Conservation (phyloP, 2,113 vertebrate genomes). For the Lophura nycthemera region DNA sequence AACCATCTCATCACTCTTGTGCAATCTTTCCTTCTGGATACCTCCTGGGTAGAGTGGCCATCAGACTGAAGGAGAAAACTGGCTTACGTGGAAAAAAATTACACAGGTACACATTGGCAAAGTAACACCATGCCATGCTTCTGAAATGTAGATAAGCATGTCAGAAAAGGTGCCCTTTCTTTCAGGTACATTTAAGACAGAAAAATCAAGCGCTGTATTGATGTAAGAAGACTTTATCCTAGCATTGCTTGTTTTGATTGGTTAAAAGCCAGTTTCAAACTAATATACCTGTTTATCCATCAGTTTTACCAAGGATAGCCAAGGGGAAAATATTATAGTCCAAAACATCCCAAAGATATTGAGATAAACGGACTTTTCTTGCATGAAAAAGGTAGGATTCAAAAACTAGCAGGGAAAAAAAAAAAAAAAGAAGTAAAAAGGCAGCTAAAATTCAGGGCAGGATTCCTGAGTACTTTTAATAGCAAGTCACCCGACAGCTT, state of each 20-base stretch:
- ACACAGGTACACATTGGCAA: neutral
- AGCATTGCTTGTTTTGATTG: neutral
- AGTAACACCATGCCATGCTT: fast-evolving
- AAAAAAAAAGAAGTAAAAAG: neutral
- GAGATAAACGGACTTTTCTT: neutral
- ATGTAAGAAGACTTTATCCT: neutral
- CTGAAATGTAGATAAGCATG: neutral
- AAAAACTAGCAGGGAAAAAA: neutral
- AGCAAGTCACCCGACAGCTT: neutral
- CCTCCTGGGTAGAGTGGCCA: fast-evolving
- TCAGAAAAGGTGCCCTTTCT: neutral
- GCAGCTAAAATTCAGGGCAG: neutral
- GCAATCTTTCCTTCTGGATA: neutral
- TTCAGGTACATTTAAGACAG: neutral
- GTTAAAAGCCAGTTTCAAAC: neutral
- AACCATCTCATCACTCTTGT: neutral
- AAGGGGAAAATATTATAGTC: neutral
- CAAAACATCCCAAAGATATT: neutral
- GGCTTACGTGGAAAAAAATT: neutral
- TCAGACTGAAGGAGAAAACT: neutral
- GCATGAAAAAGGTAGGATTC: neutral
- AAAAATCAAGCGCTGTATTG: neutral
- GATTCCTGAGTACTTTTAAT: neutral
- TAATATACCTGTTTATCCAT: neutral
- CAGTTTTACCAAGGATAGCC: neutral